A percentile compares a stretch with the other conserved stretches of the same genome.
These are phyloP conservation scores for Tamandua tetradactyla DNA, from an alignment of 2,797 vertebrate species.

Conservation along the genomic window DNA sequence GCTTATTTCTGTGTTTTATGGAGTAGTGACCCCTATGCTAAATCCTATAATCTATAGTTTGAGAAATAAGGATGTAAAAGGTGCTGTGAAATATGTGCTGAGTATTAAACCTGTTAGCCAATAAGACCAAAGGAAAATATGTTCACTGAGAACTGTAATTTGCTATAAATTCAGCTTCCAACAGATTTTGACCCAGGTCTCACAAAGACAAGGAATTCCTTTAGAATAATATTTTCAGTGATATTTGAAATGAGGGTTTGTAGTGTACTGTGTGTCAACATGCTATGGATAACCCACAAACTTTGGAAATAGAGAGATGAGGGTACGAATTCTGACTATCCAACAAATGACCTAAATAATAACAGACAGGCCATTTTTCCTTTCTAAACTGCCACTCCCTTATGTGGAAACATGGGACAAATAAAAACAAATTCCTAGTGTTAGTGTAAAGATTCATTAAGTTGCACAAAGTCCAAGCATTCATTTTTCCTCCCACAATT, in stretches of 20 bases:
- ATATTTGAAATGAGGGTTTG: not conserved
- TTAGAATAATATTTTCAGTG: not conserved
- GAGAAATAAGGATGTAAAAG: slow-evolving; percentile 74
- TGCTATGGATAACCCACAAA: not conserved
- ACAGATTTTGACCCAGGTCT: not conserved
- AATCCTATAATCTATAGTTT: slow-evolving; percentile 74
- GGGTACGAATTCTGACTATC: not conserved
- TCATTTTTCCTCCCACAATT: not conserved
- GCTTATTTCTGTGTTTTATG: slow-evolving; percentile 68
- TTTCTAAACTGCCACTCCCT: not conserved
- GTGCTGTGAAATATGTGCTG: slow-evolving; percentile 49
- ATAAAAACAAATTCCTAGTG: not conserved
- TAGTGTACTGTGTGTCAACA: not conserved
- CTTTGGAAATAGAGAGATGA: not conserved
- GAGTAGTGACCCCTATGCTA: slow-evolving; percentile 61
- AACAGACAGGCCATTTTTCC: not conserved
- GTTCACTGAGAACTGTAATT: not conserved
- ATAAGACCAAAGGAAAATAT: not conserved
- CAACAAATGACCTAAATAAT: not conserved
- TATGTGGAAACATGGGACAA: not conserved
- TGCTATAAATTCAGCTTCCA: not conserved
- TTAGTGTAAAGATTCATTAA: not conserved
- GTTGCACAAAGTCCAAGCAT: not conserved
- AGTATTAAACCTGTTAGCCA: not conserved
- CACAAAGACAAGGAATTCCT: not conserved